Conservation (phyloP, 2,797 vertebrate species). For the Percopsis omiscomaycus region DNA sequence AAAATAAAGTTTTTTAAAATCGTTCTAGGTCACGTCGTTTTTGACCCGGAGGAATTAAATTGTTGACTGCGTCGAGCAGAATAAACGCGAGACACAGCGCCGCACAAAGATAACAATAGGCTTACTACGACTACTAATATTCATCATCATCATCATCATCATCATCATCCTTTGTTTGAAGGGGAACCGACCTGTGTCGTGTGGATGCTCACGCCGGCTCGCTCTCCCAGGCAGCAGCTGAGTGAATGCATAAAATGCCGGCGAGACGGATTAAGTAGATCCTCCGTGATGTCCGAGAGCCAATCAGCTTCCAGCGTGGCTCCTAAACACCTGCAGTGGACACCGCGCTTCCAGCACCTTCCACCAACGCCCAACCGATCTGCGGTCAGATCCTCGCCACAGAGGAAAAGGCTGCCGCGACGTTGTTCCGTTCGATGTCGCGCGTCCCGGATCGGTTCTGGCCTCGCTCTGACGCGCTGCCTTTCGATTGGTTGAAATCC, state of each 20-base stretch:
- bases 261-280: slow-evolving; percentile 3
- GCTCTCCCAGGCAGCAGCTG: slow-evolving; percentile 22
- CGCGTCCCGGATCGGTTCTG: neutral
- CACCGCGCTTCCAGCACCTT: slow-evolving; percentile 52
- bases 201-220: slow-evolving; percentile 4
- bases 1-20: too few relatives aligned
- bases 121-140: too few relatives aligned
- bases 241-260: slow-evolving; percentile 1
- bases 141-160: neutral
- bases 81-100: neutral
- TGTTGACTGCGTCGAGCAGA: neutral
- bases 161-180: neutral
- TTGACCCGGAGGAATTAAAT: too few relatives aligned
- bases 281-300: slow-evolving; percentile 18
- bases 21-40: too few relatives aligned
- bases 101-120: neutral
- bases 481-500: slow-evolving; percentile 39
- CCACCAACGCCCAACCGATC: slow-evolving; percentile 10
- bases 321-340: slow-evolving; percentile 16
- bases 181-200: slow-evolving; percentile 33
- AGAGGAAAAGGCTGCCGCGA: too few relatives aligned
- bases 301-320: slow-evolving; percentile 51
- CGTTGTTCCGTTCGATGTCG: neutral
- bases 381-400: slow-evolving; percentile 8
- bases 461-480: neutral